A percentile compares a stretch with the other conserved stretches of the same genome.
Conservation (phyloP, 92 coral and sea anemone species). For the Epizoanthus fatuus region DNA sequence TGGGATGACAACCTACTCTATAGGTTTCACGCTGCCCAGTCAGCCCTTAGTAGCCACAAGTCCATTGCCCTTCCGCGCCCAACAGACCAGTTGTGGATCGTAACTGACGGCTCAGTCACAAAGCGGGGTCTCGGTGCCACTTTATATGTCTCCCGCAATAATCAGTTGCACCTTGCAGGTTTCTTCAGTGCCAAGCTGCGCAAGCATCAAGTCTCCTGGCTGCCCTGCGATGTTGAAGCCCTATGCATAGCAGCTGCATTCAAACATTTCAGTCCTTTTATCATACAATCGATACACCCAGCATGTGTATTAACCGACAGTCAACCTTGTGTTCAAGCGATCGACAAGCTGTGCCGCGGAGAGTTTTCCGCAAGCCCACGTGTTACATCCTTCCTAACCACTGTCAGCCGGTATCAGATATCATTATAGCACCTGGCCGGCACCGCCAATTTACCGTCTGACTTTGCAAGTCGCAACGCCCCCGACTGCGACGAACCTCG, state of each 20-base stretch:
- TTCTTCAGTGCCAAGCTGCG: conserved; percentile 71
- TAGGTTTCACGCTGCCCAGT: background rate
- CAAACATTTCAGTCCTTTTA: conserved; percentile 69
- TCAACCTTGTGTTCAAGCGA: conserved; percentile 70
- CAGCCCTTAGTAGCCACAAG: background rate
- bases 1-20: no score
- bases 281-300: conserved; percentile 59
- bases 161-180: conserved; percentile 61
- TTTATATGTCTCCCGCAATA: conserved; percentile 40
- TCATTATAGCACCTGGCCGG: conserved; percentile 64
- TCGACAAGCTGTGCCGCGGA: conserved; percentile 63
- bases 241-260: conserved; percentile 57
- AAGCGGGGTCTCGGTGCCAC: conserved; percentile 59
- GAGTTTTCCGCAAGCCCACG: conserved; percentile 72
- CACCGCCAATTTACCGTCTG: conserved; percentile 72
- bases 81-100: conserved; percentile 56
- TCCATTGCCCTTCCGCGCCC: conserved; percentile 56
- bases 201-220: conserved; percentile 71
- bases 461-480: conserved; percentile 79
- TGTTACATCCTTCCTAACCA: conserved; percentile 62
- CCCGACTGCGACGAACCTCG: conserved; percentile 63
- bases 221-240: conserved; percentile 75
- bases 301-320: conserved; percentile 70
- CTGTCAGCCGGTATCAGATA: conserved; percentile 70
- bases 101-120: background rate